phyloP scores from a whole-genome alignment of 2,888 invertebrate genomes.

The Eupithecia abbreviata region DNA sequence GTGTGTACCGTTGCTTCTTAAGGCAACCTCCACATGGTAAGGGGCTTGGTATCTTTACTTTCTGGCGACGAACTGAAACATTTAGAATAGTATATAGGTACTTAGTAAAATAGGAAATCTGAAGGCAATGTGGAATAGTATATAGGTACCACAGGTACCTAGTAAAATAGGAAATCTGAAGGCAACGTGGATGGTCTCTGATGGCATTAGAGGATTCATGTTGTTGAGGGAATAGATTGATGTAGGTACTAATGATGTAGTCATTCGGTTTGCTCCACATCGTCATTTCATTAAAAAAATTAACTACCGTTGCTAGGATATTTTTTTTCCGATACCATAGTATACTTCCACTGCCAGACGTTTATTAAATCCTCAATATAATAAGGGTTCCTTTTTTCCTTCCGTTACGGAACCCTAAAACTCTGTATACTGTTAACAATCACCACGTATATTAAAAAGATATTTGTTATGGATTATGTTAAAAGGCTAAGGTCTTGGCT shows the following conservation, averaged over 20 bases:
- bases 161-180: neutral
- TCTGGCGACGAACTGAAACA: neutral
- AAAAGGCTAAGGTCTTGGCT: neutral
- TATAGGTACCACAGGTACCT: neutral
- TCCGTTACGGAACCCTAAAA: no score
- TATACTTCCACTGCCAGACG: no score
- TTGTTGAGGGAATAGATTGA: neutral
- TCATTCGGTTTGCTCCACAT: neutral
- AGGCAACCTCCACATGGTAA: neutral
- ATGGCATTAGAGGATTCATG: neutral
- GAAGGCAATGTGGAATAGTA: neutral
- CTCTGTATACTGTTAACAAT: no score
- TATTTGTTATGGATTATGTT: no score
- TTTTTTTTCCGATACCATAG: no score
- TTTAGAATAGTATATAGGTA: neutral
- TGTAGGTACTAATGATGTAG: neutral
- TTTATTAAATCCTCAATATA: no score
- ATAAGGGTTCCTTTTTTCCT: no score
- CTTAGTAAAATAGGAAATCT: no score
- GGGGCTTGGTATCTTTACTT: neutral
- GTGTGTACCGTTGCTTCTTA: neutral
- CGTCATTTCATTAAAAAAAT: neutral
- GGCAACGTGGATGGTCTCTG: neutral
- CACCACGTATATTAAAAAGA: no score
- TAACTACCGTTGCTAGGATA: neutral